Percentiles rank a stretch among this genome's conserved stretches.
Evolutionary conservation across 2,888 invertebrate species (phyloP).

Genomic region (Coelinius sp.): DNA sequence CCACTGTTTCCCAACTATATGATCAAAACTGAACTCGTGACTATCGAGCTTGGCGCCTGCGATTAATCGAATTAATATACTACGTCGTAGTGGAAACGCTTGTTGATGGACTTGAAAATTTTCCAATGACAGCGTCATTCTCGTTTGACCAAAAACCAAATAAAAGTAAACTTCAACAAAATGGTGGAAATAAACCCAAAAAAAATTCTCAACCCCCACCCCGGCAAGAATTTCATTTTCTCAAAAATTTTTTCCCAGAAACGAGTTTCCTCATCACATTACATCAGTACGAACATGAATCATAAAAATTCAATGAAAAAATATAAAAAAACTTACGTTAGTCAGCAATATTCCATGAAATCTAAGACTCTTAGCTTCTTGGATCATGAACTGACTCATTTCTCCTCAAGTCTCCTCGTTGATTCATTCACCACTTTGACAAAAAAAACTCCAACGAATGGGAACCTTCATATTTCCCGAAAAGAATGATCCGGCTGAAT

Average conservation of each 20-base stretch:
- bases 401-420: slow-evolving; percentile 29
- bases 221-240: neutral
- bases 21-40: slow-evolving; percentile 49
- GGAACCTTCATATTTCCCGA: slow-evolving; percentile 36
- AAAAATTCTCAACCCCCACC: neutral
- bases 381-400: slow-evolving; percentile 8
- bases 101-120: slow-evolving; percentile 25
- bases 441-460: slow-evolving; percentile 23
- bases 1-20: slow-evolving; percentile 42
- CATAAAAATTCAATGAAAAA: slow-evolving; percentile 1
- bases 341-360: neutral
- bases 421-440: slow-evolving; percentile 45
- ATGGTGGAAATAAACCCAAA: neutral
- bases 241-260: neutral
- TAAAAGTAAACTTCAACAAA: neutral
- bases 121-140: slow-evolving; percentile 3
- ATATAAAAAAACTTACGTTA: neutral
- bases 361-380: neutral
- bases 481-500: neutral
- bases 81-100: slow-evolving; percentile 3
- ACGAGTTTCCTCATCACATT: neutral
- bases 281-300: neutral
- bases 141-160: neutral
- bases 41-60: slow-evolving; percentile 49
- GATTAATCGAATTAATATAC: slow-evolving; percentile 48